These are phyloP conservation scores for Xerus inauris DNA, from an alignment of 2,113 vertebrate species.

Conservation along the genomic window DNA sequence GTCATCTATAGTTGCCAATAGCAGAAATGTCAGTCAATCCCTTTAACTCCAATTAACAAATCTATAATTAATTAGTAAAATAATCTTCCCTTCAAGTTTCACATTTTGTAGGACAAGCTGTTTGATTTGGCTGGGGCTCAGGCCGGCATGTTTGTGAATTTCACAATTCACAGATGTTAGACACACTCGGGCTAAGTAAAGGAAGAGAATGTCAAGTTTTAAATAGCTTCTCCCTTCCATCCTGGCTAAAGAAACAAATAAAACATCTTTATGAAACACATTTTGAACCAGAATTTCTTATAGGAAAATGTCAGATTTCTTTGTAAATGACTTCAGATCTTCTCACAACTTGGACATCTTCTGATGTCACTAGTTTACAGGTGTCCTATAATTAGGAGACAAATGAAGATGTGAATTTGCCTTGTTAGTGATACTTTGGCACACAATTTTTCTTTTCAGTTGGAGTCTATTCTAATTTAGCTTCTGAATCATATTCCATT, in stretches of 20 bases:
- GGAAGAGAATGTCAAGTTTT: slow-evolving; percentile 90
- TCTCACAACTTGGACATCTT: slow-evolving; percentile 71
- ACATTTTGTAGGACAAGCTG: slow-evolving; percentile 80
- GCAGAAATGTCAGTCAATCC: slow-evolving; percentile 27
- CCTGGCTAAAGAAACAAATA: slow-evolving; percentile 86
- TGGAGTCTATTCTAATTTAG: slow-evolving; percentile 95
- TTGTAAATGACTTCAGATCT: slow-evolving; percentile 36
- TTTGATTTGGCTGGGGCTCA: slow-evolving; percentile 85
- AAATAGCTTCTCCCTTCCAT: slow-evolving; percentile 90
- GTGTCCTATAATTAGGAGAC: slow-evolving; percentile 68
- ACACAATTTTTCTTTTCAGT: slow-evolving; percentile 91
- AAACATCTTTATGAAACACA: slow-evolving; percentile 87
- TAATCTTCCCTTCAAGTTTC: slow-evolving; percentile 73
- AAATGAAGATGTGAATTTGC: slow-evolving; percentile 79
- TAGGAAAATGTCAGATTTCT: slow-evolving; percentile 77
- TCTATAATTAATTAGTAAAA: slow-evolving; percentile 79
- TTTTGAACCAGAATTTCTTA: slow-evolving; percentile 83
- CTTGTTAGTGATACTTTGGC: slow-evolving; percentile 88
- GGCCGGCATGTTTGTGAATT: slow-evolving; percentile 83
- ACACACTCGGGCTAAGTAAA: slow-evolving; percentile 88
- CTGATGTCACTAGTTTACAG: slow-evolving; percentile 79
- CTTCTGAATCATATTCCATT: slow-evolving; percentile 94
- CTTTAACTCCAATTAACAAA: slow-evolving; percentile 73
- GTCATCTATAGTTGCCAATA: slow-evolving; percentile 50
- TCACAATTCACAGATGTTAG: slow-evolving; percentile 94